These are phyloP conservation scores for Lampris incognitus DNA, from an alignment of 2,113 vertebrate genomes.

Conservation along the genomic window DNA sequence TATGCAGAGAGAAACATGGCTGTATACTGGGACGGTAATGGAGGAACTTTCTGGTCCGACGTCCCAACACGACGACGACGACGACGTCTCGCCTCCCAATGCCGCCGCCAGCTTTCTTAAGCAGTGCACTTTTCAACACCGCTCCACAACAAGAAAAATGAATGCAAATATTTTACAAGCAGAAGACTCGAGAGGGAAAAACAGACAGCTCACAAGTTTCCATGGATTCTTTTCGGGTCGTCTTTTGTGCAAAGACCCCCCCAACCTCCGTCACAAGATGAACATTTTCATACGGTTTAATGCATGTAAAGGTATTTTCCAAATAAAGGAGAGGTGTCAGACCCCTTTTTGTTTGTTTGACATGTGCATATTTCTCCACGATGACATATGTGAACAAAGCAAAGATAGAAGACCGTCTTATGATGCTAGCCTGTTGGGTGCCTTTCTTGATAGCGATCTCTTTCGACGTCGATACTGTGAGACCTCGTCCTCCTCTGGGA, in stretches of 20 bases:
- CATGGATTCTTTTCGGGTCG: constrained; percentile 23
- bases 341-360: constrained; percentile 49
- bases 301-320: constrained; percentile 44
- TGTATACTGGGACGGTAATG: constrained; percentile 29
- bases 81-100: constrained; percentile 27
- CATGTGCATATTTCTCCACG: constrained; percentile 45
- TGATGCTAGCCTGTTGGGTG: constrained; percentile 67
- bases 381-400: constrained; percentile 34
- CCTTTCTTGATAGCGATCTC: constrained; percentile 84
- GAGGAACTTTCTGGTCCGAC: constrained; percentile 40
- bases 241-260: constrained; percentile 22
- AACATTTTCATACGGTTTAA: constrained; percentile 67
- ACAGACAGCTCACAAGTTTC: constrained; percentile 54
- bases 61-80: constrained; percentile 46
- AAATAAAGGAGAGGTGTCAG: constrained; percentile 56
- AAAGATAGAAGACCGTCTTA: constrained; percentile 55
- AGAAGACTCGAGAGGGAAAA: constrained; percentile 40
- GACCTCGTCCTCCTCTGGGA: constrained; percentile 86
- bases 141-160: constrained; percentile 45
- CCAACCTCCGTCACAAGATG: constrained; percentile 10
- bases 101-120: constrained; percentile 13
- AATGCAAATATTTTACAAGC: constrained; percentile 81
- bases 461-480: constrained; percentile 84
- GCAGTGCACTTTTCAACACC: constrained; percentile 54
- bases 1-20: constrained; percentile 47